A percentile compares a stretch with the other conserved stretches of the same genome.
These are phyloP conservation scores for Glyptemys insculpta DNA, from an alignment of 2,797 vertebrate species.

Conservation along the genomic window DNA sequence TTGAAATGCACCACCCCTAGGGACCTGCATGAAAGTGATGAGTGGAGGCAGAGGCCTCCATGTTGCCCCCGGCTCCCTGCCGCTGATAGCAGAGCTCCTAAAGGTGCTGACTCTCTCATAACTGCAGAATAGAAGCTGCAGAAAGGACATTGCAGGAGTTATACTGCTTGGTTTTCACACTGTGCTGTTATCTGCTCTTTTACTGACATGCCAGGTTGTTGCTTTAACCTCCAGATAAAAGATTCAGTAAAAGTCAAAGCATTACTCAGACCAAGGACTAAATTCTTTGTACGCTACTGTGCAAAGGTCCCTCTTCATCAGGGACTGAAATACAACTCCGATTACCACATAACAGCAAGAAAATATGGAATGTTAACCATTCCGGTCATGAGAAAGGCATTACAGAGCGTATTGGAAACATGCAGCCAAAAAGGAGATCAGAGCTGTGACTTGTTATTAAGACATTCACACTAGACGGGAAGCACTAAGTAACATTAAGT, in stretches of 20 bases:
- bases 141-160: neutral
- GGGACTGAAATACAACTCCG: neutral
- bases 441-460: constrained; percentile 31
- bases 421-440: neutral
- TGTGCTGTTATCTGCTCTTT: neutral
- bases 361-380: constrained; percentile 28
- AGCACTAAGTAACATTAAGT: neutral
- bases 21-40: neutral
- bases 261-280: constrained; percentile 14
- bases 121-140: neutral
- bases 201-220: constrained; percentile 23
- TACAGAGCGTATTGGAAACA: constrained; percentile 13
- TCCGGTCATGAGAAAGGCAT: constrained; percentile 38
- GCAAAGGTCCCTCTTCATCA: fast-evolving
- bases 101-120: neutral
- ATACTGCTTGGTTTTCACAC: neutral
- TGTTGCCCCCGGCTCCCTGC: neutral
- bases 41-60: neutral
- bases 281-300: neutral
- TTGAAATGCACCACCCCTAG: neutral
- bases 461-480: neutral
- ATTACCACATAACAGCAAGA: constrained; percentile 14
- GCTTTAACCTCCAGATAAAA: constrained; percentile 63
- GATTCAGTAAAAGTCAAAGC: constrained; percentile 53
- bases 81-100: neutral